Evolutionary conservation across 2,888 invertebrate species (phyloP).

Genomic region (Acanthosepion pharaonis): DNA sequence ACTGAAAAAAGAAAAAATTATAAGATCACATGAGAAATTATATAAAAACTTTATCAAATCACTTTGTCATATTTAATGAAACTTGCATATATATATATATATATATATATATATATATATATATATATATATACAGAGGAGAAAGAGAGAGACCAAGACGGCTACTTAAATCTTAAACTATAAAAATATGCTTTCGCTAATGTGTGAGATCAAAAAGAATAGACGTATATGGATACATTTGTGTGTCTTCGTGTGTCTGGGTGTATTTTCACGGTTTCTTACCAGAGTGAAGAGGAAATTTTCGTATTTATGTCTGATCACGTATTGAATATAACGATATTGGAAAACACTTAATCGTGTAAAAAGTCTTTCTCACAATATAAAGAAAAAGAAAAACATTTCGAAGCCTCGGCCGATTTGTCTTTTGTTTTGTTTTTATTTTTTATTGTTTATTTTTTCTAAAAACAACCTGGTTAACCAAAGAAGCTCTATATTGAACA

Average conservation of each 20-base stretch:
- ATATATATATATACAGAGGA: neutral
- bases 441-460: neutral
- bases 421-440: neutral
- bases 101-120: neutral
- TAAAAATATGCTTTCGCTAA: too few relatives aligned
- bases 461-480: too few relatives aligned
- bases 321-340: neutral
- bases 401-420: neutral
- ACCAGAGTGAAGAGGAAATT: neutral
- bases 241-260: neutral
- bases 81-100: too few relatives aligned
- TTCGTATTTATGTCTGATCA: neutral
- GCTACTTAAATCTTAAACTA: too few relatives aligned
- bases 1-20: too few relatives aligned
- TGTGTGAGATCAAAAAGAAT: neutral
- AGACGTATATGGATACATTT: neutral
- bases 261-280: neutral
- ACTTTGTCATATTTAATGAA: too few relatives aligned
- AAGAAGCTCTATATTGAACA: too few relatives aligned
- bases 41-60: too few relatives aligned
- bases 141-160: neutral
- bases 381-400: neutral
- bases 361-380: neutral
- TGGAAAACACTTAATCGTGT: neutral
- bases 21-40: too few relatives aligned